phyloP scores from a whole-genome alignment of 2,113 vertebrate species.

The Chrysochloris asiatica region DNA sequence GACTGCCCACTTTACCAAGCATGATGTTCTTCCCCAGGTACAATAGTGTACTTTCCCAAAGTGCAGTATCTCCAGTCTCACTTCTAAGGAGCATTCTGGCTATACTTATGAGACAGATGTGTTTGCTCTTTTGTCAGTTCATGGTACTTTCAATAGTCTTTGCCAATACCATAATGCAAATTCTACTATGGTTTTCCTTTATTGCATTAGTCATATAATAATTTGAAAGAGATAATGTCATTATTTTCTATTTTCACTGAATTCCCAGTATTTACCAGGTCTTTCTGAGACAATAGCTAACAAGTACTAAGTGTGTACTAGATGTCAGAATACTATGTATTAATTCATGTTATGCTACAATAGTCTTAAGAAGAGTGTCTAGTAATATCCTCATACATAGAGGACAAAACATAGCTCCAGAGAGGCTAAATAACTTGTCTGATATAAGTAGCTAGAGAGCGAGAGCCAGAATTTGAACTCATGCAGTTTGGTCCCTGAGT shows the following conservation, averaged over 20 bases:
- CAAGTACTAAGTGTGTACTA: neutral
- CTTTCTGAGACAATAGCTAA: neutral
- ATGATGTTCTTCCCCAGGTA: no score
- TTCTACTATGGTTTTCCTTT: no score
- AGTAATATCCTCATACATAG: neutral
- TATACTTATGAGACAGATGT: no score
- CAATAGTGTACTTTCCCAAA: no score
- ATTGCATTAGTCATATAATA: neutral
- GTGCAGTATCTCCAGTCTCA: no score
- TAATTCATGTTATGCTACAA: neutral
- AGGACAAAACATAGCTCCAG: neutral
- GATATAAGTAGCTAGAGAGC: neutral
- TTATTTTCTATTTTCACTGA: neutral
- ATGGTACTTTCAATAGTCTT: no score
- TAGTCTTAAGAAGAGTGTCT: neutral
- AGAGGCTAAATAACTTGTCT: neutral
- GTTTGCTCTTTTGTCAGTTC: no score
- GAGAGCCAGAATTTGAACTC: neutral
- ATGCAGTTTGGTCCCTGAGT: neutral
- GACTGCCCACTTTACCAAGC: no score
- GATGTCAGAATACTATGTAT: neutral
- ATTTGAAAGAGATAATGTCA: neutral
- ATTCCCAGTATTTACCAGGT: neutral
- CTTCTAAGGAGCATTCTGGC: no score
- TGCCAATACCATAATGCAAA: no score